A percentile compares a stretch with the other conserved stretches of the same genome.
phyloP scores from a whole-genome alignment of 2,113 vertebrate genomes.

The Manacus vitellinus region DNA sequence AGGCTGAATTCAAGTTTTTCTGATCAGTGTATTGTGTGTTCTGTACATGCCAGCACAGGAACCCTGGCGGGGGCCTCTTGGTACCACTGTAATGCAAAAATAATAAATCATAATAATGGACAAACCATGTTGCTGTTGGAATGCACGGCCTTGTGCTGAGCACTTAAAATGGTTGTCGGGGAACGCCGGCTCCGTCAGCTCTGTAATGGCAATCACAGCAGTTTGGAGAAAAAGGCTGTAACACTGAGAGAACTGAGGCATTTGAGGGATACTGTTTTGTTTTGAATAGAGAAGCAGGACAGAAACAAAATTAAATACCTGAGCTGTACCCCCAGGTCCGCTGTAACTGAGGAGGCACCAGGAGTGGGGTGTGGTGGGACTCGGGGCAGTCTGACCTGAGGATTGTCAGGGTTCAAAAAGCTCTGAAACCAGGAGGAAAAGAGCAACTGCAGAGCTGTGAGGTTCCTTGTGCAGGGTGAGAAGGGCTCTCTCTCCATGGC shows the following conservation, averaged over 20 bases:
- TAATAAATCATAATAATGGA: conserved; percentile 11
- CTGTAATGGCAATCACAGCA: background rate
- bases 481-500: background rate
- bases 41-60: background rate
- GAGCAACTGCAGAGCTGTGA: background rate
- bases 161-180: background rate
- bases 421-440: background rate
- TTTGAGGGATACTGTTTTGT: background rate
- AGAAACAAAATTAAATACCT: background rate
- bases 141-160: background rate
- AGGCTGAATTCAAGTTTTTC: background rate
- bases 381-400: rapidly evolving
- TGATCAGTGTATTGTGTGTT: background rate
- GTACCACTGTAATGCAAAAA: background rate
- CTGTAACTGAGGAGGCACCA: rapidly evolving
- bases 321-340: background rate
- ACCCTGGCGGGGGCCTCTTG: background rate
- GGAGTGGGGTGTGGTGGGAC: background rate
- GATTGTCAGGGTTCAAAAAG: rapidly evolving
- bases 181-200: background rate
- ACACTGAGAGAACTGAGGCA: background rate
- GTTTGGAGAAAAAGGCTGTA: background rate
- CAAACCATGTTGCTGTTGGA: background rate
- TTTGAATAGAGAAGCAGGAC: background rate
- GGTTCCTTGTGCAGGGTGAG: background rate